A percentile compares a stretch with the other conserved stretches of the same genome.
Conservation (phyloP, 2,888 invertebrate species). For the Hypsopygia costalis region DNA sequence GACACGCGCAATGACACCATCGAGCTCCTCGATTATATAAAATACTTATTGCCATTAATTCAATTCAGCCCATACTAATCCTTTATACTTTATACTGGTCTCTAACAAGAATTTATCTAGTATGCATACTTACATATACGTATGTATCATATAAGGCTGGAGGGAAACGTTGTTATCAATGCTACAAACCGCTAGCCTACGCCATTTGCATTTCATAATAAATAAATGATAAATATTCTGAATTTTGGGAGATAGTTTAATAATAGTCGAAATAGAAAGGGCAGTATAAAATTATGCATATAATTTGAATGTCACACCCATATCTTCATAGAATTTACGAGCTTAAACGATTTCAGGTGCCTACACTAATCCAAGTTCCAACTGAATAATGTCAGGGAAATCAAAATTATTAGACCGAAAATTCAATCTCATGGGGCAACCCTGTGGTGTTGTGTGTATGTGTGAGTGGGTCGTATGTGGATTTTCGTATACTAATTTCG, state of each 20-base stretch:
- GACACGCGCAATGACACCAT: too few species aligned
- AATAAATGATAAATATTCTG: too few species aligned
- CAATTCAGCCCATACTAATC: too few species aligned
- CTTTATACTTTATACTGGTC: too few species aligned
- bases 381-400: constrained; percentile 13
- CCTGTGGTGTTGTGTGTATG: constrained; percentile 26
- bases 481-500: constrained; percentile 63
- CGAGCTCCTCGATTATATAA: too few species aligned
- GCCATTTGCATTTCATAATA: too few species aligned
- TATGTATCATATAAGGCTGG: too few species aligned
- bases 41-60: too few species aligned
- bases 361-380: constrained; percentile 2
- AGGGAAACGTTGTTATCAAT: too few species aligned
- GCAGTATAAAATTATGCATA: not conserved
- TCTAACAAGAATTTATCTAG: too few species aligned
- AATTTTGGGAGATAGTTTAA: not conserved
- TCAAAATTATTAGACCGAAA: constrained; percentile 18
- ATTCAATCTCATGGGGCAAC: constrained; percentile 25
- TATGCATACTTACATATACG: too few species aligned
- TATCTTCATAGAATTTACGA: constrained; percentile 8
- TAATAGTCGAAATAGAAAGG: not conserved
- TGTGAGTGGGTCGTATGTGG: constrained; percentile 33
- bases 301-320: not conserved
- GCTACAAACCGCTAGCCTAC: too few species aligned
- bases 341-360: not conserved